These are phyloP conservation scores for Danio jaintianensis DNA, from an alignment of 2,797 vertebrate species.

Conservation along the genomic window DNA sequence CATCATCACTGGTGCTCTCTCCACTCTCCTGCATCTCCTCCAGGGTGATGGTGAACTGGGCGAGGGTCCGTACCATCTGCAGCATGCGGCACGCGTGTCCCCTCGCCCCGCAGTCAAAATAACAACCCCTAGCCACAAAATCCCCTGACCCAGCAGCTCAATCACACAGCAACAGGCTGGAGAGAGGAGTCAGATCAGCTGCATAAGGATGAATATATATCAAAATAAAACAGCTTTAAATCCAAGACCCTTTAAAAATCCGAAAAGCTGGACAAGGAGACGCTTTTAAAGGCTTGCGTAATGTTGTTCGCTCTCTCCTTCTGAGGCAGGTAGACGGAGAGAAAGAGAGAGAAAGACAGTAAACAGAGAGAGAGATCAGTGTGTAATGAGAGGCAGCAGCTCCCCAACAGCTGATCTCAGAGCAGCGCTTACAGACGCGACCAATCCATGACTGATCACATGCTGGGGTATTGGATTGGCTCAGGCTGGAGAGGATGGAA, in stretches of 20 bases:
- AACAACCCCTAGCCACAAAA: slow-evolving; percentile 32
- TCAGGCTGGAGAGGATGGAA: slow-evolving; percentile 46
- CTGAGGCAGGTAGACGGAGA: slow-evolving; percentile 36
- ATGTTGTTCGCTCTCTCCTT: background rate
- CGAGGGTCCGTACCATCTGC: slow-evolving; percentile 97
- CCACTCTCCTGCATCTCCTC: slow-evolving; percentile 95
- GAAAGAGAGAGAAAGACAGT: slow-evolving; percentile 47
- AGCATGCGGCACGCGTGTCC: slow-evolving; percentile 84
- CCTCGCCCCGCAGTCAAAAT: slow-evolving; percentile 57
- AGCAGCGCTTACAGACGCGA: slow-evolving; percentile 59
- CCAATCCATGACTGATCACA: slow-evolving; percentile 66
- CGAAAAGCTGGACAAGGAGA: background rate
- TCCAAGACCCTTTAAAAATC: slow-evolving; percentile 36
- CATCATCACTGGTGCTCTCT: slow-evolving; percentile 81
- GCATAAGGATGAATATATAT: background rate
- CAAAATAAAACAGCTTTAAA: slow-evolving; percentile 9
- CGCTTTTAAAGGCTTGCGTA: background rate
- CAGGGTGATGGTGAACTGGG: slow-evolving; percentile 97
- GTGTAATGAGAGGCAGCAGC: slow-evolving; percentile 75
- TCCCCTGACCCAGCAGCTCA: background rate
- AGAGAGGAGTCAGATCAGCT: background rate
- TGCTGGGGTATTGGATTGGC: slow-evolving; percentile 32
- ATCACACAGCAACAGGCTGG: slow-evolving; percentile 37
- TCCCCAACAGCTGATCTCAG: slow-evolving; percentile 48
- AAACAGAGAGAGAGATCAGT: slow-evolving; percentile 51